A percentile compares a stretch with the other conserved stretches of the same genome.
phyloP scores from a whole-genome alignment of 2,113 vertebrate species.

The Cyrtonyx montezumae region DNA sequence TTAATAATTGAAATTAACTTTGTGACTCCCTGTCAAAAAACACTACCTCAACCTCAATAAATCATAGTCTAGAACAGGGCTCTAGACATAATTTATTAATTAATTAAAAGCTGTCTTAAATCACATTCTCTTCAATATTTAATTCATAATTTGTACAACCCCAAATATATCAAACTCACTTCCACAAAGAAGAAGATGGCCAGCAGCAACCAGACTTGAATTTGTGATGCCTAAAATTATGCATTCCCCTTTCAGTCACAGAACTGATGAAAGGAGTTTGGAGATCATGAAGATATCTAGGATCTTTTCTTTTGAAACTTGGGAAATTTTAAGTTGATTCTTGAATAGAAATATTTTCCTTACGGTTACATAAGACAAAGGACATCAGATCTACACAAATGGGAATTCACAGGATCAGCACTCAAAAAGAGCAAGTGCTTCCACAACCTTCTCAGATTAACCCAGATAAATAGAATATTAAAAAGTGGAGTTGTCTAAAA shows the following conservation, averaged over 20 bases:
- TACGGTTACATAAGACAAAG: not conserved
- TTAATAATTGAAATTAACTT: not conserved
- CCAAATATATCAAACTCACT: not conserved
- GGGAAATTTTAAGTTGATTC: not conserved
- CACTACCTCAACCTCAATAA: not conserved
- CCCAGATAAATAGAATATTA: not conserved
- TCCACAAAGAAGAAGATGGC: not conserved
- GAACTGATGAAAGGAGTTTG: not conserved
- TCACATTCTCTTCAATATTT: not conserved
- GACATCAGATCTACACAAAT: not conserved
- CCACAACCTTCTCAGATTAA: not conserved
- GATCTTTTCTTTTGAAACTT: not conserved
- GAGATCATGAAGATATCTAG: not conserved
- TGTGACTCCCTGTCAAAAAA: not conserved
- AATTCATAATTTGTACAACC: not conserved
- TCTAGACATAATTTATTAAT: not conserved
- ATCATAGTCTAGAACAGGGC: not conserved
- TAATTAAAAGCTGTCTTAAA: not conserved
- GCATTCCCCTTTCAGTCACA: not conserved
- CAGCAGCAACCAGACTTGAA: not conserved
- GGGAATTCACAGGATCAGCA: not conserved
- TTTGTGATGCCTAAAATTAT: not conserved
- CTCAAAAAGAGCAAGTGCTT: not conserved
- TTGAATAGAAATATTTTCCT: not conserved
- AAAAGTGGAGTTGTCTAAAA: not conserved